A percentile compares a stretch with the other conserved stretches of the same genome.
phyloP scores from a whole-genome alignment of 2,113 vertebrate genomes.

The Charina bottae region DNA sequence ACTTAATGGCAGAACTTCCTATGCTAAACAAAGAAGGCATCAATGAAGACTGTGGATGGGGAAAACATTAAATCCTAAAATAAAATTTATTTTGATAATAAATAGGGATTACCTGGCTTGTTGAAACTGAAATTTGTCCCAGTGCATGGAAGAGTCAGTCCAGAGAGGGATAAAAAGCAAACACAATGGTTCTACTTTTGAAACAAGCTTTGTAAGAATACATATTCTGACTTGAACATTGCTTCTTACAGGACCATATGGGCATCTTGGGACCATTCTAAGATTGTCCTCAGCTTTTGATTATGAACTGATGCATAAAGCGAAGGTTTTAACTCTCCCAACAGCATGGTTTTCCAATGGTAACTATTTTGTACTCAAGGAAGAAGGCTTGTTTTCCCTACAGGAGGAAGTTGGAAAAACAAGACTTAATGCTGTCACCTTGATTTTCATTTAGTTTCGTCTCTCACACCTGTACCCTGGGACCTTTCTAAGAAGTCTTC shows the following conservation, averaged over 20 bases:
- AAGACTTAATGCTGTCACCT: background rate
- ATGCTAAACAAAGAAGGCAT: background rate
- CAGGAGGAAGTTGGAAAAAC: background rate
- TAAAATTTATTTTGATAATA: background rate
- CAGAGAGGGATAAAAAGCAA: background rate
- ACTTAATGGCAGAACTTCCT: background rate
- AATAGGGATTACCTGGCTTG: background rate
- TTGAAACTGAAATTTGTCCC: background rate
- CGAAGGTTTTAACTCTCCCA: background rate
- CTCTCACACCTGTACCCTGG: background rate
- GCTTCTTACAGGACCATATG: background rate
- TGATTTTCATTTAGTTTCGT: background rate
- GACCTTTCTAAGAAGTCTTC: background rate
- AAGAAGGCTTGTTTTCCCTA: background rate
- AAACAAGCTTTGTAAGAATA: background rate
- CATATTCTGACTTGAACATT: background rate
- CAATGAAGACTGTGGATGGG: too few species aligned
- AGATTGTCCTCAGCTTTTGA: background rate
- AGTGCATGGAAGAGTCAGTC: background rate
- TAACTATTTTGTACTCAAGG: background rate
- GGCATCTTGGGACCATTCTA: background rate
- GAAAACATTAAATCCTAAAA: background rate
- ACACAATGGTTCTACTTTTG: background rate
- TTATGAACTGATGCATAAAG: background rate
- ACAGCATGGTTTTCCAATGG: background rate